Evolutionary conservation across 2,888 invertebrate genomes (phyloP).

Genomic region (Xylota segnis): DNA sequence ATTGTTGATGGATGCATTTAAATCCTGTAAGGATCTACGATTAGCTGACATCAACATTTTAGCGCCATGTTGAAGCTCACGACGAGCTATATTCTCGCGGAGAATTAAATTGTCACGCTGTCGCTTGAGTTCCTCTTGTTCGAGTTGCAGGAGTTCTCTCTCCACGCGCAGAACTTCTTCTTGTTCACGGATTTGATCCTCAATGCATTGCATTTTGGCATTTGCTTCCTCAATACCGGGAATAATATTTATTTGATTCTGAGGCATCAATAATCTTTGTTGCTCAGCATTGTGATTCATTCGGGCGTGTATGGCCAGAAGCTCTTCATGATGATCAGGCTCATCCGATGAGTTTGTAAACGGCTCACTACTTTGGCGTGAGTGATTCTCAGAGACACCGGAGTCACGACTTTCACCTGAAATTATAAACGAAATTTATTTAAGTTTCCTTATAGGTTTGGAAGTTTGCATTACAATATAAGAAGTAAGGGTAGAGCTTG

Average conservation of each 20-base stretch:
- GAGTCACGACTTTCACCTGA: slow-evolving; percentile 90
- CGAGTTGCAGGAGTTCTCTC: slow-evolving; percentile 90
- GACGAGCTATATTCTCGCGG: slow-evolving; percentile 87
- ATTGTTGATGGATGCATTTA: slow-evolving; percentile 83
- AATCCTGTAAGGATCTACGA: slow-evolving; percentile 88
- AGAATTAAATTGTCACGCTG: slow-evolving; percentile 90
- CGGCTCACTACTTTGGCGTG: slow-evolving; percentile 92
- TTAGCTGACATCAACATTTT: slow-evolving; percentile 85
- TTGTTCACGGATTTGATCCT: slow-evolving; percentile 88
- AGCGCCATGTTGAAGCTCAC: slow-evolving; percentile 84
- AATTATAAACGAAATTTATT: slow-evolving; percentile 68
- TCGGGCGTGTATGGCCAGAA: slow-evolving; percentile 80
- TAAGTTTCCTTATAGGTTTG: not conserved
- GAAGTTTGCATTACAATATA: not conserved
- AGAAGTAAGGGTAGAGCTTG: too few species aligned
- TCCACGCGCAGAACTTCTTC: slow-evolving; percentile 92
- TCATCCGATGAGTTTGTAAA: slow-evolving; percentile 92
- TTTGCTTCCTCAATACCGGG: slow-evolving; percentile 85
- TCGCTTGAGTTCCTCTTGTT: slow-evolving; percentile 91
- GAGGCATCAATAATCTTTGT: slow-evolving; percentile 65
- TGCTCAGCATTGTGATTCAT: slow-evolving; percentile 73
- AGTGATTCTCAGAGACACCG: slow-evolving; percentile 90
- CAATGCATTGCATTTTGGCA: slow-evolving; percentile 87
- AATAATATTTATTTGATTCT: slow-evolving; percentile 83
- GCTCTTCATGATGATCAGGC: slow-evolving; percentile 87